These are phyloP conservation scores for Drusus annulatus DNA, from an alignment of 1,140 invertebrate species.

Conservation along the genomic window DNA sequence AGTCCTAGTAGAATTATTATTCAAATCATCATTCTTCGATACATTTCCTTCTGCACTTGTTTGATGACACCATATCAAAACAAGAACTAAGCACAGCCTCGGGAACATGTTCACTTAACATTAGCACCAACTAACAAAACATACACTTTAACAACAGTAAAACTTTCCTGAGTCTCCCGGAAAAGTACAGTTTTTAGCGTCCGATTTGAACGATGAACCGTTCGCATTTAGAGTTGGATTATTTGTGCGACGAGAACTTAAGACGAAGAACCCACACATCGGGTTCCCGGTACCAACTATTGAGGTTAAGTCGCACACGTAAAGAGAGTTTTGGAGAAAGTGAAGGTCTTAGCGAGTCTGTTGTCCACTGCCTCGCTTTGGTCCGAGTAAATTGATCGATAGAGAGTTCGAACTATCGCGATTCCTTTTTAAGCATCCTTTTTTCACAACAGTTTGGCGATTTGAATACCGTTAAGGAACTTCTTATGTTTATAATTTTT, in stretches of 20 bases:
- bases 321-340: conserved; percentile 38
- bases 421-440: too few relatives aligned
- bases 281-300: background rate
- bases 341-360: conserved; percentile 2
- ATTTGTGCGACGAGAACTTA: background rate
- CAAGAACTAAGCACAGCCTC: background rate
- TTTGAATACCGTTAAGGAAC: too few relatives aligned
- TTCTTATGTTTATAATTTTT: too few relatives aligned
- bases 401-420: background rate
- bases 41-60: conserved; percentile 12
- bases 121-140: background rate
- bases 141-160: background rate
- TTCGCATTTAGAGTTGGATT: background rate
- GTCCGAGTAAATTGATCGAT: background rate
- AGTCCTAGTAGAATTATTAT: conserved; percentile 22
- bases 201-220: background rate
- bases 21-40: background rate
- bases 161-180: background rate
- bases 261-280: conserved; percentile 1
- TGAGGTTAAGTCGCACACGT: conserved; percentile 23
- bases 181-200: background rate
- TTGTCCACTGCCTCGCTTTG: background rate
- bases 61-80: conserved; percentile 29
- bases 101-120: conserved; percentile 7
- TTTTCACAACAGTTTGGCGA: too few relatives aligned